Conservation (phyloP, 2,797 vertebrate species). For the Myripristis jacobus region DNA sequence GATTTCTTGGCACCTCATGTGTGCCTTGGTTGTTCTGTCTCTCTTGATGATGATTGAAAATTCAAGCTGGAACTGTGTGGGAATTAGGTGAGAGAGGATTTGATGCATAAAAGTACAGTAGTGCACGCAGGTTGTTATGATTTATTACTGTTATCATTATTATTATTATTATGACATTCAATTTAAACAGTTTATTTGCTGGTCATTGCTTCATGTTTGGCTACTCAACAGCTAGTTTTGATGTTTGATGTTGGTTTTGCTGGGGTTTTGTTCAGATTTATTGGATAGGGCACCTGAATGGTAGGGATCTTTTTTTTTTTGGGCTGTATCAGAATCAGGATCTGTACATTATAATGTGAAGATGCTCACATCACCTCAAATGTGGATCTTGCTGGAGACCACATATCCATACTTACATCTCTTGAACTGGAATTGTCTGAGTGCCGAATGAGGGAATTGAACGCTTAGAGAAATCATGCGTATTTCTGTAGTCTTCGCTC, state of each 20-base stretch:
- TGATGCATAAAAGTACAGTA: slow-evolving; percentile 25
- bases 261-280: slow-evolving; percentile 3
- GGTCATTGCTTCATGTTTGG: too few species aligned
- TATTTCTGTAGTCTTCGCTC: too few species aligned
- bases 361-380: background rate
- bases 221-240: too few species aligned
- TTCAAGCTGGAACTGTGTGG: slow-evolving; percentile 17
- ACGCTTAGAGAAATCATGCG: too few species aligned
- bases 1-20: slow-evolving; percentile 38
- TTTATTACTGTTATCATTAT: too few species aligned
- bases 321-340: background rate
- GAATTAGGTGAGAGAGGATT: slow-evolving; percentile 33
- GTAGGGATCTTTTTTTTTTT: too few species aligned
- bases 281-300: too few species aligned
- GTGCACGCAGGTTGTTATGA: too few species aligned
- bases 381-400: background rate
- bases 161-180: background rate
- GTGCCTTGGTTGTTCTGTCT: slow-evolving; percentile 27
- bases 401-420: slow-evolving; percentile 1
- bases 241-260: too few species aligned
- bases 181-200: slow-evolving; percentile 3
- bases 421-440: slow-evolving; percentile 26
- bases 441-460: slow-evolving; percentile 26
- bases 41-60: slow-evolving; percentile 57
- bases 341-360: background rate